A percentile compares a stretch with the other conserved stretches of the same genome.
These are phyloP conservation scores for Protomyctophum bolini DNA, from an alignment of 2,113 vertebrate species.

Conservation along the genomic window DNA sequence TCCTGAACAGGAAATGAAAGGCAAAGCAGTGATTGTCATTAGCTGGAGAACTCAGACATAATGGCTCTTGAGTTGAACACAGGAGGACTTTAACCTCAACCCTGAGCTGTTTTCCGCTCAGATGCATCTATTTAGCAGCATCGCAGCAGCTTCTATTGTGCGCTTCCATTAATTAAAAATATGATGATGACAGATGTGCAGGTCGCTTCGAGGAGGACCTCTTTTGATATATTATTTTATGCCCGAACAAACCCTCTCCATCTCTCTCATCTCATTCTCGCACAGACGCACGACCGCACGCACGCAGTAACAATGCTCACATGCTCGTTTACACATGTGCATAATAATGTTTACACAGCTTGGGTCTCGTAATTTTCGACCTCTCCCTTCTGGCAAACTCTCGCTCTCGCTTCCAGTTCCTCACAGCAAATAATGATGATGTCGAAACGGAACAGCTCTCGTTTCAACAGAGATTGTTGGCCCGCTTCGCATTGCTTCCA, in stretches of 20 bases:
- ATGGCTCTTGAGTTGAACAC: not conserved
- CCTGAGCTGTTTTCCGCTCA: slow-evolving; percentile 48
- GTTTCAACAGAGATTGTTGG: slow-evolving; percentile 47
- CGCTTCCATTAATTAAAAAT: slow-evolving; percentile 77
- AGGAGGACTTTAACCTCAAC: slow-evolving; percentile 19
- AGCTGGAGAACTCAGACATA: slow-evolving; percentile 31
- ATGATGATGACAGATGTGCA: slow-evolving; percentile 68
- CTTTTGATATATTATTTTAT: slow-evolving; percentile 12
- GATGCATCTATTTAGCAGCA: slow-evolving; percentile 50
- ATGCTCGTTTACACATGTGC: not conserved
- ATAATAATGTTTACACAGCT: not conserved
- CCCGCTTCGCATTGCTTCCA: slow-evolving; percentile 23
- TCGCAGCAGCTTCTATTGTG: slow-evolving; percentile 60
- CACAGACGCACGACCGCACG: slow-evolving; percentile 51
- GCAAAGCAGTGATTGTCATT: slow-evolving; percentile 28
- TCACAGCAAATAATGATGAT: slow-evolving; percentile 46
- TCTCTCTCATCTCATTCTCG: slow-evolving; percentile 24
- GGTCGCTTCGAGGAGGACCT: slow-evolving; percentile 64
- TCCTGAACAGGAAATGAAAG: too few relatives aligned
- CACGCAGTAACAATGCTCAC: slow-evolving; percentile 1
- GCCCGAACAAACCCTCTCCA: slow-evolving; percentile 3
- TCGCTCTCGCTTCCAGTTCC: slow-evolving; percentile 38
- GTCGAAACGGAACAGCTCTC: slow-evolving; percentile 17
- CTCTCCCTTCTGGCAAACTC: slow-evolving; percentile 36
- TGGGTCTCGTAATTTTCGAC: slow-evolving; percentile 15